Conservation (phyloP, 2,797 vertebrate species). For the Microcaecilia unicolor region DNA sequence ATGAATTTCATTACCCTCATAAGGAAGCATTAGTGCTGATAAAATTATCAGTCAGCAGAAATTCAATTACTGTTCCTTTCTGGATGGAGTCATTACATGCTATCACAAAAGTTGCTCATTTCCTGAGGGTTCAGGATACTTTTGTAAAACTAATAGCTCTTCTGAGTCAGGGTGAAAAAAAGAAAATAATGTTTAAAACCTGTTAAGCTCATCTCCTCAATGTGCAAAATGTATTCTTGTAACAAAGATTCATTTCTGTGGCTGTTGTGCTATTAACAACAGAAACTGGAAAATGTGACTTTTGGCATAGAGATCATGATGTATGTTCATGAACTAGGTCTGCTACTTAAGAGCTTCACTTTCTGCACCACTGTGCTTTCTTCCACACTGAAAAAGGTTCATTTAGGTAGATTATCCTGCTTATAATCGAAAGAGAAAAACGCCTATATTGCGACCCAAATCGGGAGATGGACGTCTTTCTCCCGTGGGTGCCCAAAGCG, state of each 20-base stretch:
- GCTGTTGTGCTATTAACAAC: neutral
- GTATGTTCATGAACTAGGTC: no score
- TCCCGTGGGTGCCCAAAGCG: no score
- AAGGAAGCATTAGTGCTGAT: constrained; percentile 44
- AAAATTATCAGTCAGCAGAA: constrained; percentile 56
- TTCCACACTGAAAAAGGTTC: constrained; percentile 6
- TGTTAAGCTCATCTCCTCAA: constrained; percentile 16
- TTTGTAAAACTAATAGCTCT: constrained; percentile 24
- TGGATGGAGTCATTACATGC: constrained; percentile 32
- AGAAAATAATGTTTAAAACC: constrained; percentile 17
- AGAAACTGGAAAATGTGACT: constrained; percentile 9
- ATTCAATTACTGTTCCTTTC: constrained; percentile 43
- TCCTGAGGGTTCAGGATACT: constrained; percentile 36
- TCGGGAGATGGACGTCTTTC: no score
- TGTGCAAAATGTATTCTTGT: no score
- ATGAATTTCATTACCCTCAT: constrained; percentile 42
- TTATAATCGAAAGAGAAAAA: no score
- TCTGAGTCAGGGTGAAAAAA: no score
- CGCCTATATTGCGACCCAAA: no score
- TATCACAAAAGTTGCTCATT: constrained; percentile 38
- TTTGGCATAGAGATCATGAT: no score
- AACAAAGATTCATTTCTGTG: neutral
- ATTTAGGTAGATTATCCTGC: constrained; percentile 21
- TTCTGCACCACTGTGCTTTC: constrained; percentile 4
- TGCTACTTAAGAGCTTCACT: neutral